Evolutionary conservation across 1,140 invertebrate genomes (phyloP).

Genomic region (Araneus ventricosus): DNA sequence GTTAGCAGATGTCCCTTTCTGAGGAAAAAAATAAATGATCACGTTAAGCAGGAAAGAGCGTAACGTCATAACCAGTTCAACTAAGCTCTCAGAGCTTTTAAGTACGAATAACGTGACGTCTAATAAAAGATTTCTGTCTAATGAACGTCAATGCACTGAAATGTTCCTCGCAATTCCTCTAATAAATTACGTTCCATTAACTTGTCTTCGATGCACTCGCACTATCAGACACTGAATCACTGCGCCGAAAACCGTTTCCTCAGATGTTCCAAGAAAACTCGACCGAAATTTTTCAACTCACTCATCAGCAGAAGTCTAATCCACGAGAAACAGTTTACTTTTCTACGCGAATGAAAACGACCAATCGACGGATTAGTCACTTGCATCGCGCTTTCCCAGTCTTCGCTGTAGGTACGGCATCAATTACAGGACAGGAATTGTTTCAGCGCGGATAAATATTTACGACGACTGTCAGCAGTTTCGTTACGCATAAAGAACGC

Average conservation of each 20-base stretch:
- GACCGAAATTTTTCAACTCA: neutral
- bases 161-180: no score
- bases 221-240: neutral
- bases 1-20: no score
- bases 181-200: neutral
- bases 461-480: constrained; percentile 5
- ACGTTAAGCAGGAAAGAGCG: no score
- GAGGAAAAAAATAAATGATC: no score
- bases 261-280: neutral
- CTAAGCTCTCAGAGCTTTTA: no score
- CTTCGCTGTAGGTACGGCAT: constrained; percentile 6
- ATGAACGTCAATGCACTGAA: no score
- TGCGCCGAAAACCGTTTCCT: neutral
- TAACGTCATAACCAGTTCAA: no score
- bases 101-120: no score
- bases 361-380: neutral
- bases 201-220: neutral
- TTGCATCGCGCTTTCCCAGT: neutral
- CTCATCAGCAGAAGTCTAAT: neutral
- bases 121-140: no score
- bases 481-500: constrained; percentile 10
- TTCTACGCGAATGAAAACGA: neutral
- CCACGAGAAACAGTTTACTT: neutral
- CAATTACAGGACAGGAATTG: neutral
- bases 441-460: neutral